A percentile compares a stretch with the other conserved stretches of the same genome.
These are phyloP conservation scores for Eurytoma californica DNA, from an alignment of 2,888 invertebrate species.

Conservation along the genomic window DNA sequence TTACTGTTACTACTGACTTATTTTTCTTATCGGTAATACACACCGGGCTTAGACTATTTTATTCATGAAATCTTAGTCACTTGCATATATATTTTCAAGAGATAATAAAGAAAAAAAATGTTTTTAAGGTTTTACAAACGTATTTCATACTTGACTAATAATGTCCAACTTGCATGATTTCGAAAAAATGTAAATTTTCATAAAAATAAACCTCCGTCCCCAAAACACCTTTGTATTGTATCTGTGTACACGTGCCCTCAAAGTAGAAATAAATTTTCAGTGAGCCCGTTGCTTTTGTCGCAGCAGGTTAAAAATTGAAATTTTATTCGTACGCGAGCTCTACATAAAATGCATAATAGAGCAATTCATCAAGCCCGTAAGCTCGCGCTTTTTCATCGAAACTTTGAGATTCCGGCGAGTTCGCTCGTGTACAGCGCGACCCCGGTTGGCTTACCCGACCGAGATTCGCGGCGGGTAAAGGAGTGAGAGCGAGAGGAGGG, in stretches of 20 bases:
- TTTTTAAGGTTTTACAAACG: too few species aligned
- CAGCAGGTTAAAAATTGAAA: constrained; percentile 47
- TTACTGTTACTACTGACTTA: too few species aligned
- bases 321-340: constrained; percentile 39
- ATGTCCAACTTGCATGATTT: too few species aligned
- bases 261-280: constrained; percentile 39
- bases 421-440: not conserved
- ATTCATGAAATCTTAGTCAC: too few species aligned
- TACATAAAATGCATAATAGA: constrained; percentile 47
- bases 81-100: too few species aligned
- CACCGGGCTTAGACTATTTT: too few species aligned
- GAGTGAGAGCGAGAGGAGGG: constrained; percentile 10
- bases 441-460: not conserved
- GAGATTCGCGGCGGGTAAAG: not conserved
- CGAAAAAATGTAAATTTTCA: too few species aligned
- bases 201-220: too few species aligned
- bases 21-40: too few species aligned
- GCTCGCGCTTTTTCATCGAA: constrained; percentile 50
- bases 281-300: constrained; percentile 16
- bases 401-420: constrained; percentile 51
- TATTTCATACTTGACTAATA: too few species aligned
- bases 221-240: too few species aligned
- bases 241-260: not conserved
- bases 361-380: constrained; percentile 49
- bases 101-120: too few species aligned